These are phyloP conservation scores for Danio kyathit DNA, from an alignment of 2,797 vertebrate genomes.

Conservation along the genomic window DNA sequence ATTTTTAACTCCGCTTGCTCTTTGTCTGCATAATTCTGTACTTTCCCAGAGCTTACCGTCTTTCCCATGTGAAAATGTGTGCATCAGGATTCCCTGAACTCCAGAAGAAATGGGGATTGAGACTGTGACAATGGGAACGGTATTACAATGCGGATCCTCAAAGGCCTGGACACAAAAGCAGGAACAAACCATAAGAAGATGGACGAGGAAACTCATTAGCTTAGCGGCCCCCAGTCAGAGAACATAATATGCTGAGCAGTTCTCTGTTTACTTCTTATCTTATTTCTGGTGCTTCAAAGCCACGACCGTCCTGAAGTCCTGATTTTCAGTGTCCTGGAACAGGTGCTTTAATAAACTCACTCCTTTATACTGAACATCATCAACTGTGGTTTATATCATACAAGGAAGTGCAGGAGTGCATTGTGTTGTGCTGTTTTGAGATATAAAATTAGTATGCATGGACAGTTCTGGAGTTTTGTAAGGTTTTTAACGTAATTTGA, in stretches of 20 bases:
- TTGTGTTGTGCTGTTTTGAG: conserved; percentile 32
- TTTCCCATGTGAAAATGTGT: conserved; percentile 70
- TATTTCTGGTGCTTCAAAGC: conserved; percentile 76
- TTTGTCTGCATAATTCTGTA: conserved; percentile 73
- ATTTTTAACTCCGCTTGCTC: conserved; percentile 65
- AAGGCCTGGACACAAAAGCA: conserved; percentile 81
- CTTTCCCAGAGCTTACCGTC: conserved; percentile 63
- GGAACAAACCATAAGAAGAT: conserved; percentile 77
- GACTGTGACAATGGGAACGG: conserved; percentile 75
- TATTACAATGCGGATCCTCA: conserved; percentile 78
- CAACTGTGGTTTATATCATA: conserved; percentile 1
- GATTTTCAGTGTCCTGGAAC: conserved; percentile 54
- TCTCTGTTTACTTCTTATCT: conserved; percentile 60
- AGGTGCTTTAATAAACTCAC: conserved; percentile 30
- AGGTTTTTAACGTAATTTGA: too few species aligned
- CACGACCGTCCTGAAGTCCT: conserved; percentile 60
- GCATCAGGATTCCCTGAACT: conserved; percentile 73
- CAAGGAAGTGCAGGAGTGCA: not conserved
- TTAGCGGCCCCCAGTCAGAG: conserved; percentile 76
- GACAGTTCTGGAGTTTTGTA: conserved; percentile 28
- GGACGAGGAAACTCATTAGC: conserved; percentile 84
- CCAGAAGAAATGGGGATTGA: conserved; percentile 67
- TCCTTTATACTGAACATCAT: conserved; percentile 10
- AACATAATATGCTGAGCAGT: conserved; percentile 68
- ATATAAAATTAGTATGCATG: conserved; percentile 60